Percentiles rank a stretch among this genome's conserved stretches.
Evolutionary conservation across 2,888 invertebrate species (phyloP).

Genomic region (Pollenia angustigena): DNA sequence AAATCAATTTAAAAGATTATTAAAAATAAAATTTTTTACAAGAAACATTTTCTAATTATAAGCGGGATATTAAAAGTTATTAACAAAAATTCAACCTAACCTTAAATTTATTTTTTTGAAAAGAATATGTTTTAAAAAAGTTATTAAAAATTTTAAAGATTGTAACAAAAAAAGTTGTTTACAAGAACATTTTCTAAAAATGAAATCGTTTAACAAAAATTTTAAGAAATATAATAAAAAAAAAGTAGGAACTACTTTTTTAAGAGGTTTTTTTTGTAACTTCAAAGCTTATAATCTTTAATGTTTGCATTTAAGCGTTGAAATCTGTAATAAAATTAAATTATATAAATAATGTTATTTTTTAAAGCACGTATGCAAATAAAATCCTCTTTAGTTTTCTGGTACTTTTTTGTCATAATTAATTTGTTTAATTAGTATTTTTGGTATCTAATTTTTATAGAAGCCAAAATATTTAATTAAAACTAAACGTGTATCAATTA

Average conservation of each 20-base stretch:
- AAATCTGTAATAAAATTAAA: constrained; percentile 50
- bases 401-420: constrained; percentile 25
- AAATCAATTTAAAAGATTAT: neutral
- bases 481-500: constrained; percentile 52
- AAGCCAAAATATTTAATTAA: constrained; percentile 7
- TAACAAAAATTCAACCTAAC: neutral
- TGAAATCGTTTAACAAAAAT: neutral
- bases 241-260: neutral
- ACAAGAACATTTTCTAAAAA: neutral
- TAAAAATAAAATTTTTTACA: neutral
- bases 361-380: constrained; percentile 40
- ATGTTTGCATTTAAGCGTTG: neutral
- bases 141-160: neutral
- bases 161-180: neutral
- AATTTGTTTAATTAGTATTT: constrained; percentile 13
- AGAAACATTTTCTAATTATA: neutral
- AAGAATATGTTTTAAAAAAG: neutral
- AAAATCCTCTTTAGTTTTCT: constrained; percentile 16
- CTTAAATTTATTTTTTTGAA: neutral
- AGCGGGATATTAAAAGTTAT: neutral
- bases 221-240: constrained; percentile 14
- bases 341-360: constrained; percentile 12
- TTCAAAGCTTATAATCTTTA: neutral
- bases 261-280: too few relatives aligned
- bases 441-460: constrained; percentile 40